These are phyloP conservation scores for Pollenia amentaria DNA, from an alignment of 2,888 invertebrate species.

Conservation along the genomic window DNA sequence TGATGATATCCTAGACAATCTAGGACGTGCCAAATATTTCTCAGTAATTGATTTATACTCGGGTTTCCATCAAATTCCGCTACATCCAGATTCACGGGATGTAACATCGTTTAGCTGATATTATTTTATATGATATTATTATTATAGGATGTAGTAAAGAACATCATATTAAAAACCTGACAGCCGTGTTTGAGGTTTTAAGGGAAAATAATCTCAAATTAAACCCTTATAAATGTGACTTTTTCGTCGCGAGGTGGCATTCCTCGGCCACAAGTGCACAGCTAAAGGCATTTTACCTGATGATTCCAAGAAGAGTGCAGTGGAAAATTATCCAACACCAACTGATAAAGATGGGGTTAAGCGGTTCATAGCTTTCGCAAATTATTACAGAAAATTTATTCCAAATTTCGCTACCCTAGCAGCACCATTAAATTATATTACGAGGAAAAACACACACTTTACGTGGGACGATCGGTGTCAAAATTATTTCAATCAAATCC, in stretches of 20 bases:
- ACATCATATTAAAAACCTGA: background rate
- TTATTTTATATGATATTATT: too few relatives aligned
- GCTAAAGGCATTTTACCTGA: slow-evolving; percentile 1
- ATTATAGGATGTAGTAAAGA: too few relatives aligned
- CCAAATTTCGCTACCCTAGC: slow-evolving; percentile 22
- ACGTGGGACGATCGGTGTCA: slow-evolving; percentile 23
- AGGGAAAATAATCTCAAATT: background rate
- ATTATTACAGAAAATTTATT: slow-evolving; percentile 34
- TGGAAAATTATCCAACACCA: slow-evolving; percentile 13
- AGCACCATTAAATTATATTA: slow-evolving; percentile 36
- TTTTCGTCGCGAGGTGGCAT: background rate
- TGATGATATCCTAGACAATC: background rate
- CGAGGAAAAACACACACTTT: slow-evolving; percentile 34
- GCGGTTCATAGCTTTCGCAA: slow-evolving; percentile 45
- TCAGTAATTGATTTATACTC: background rate
- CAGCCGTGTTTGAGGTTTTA: background rate
- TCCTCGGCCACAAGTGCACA: slow-evolving; percentile 1
- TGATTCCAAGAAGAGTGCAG: slow-evolving; percentile 7
- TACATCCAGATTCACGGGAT: too few relatives aligned
- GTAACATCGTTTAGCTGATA: too few relatives aligned
- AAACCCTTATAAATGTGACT: background rate
- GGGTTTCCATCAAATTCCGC: background rate
- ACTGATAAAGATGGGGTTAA: slow-evolving; percentile 35
- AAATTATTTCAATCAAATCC: slow-evolving; percentile 4
- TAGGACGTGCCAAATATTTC: too few relatives aligned